Percentiles rank a stretch among this genome's conserved stretches.
phyloP scores from a whole-genome alignment of 2,888 invertebrate genomes.

The Drosophila imparisetae region DNA sequence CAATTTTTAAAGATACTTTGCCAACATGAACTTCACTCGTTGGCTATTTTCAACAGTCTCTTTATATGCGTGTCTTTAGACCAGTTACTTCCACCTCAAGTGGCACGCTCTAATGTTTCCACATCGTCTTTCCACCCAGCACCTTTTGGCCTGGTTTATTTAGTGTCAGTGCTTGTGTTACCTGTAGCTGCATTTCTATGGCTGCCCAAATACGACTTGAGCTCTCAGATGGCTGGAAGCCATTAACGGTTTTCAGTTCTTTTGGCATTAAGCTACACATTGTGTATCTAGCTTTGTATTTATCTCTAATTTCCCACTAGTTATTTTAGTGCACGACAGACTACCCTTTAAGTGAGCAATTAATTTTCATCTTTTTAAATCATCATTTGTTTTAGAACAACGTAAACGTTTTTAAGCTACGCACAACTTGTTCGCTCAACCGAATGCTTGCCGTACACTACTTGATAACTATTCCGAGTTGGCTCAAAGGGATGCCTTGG shows the following conservation, averaged over 20 bases:
- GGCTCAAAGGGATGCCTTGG: slow-evolving; percentile 27
- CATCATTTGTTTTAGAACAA: neutral
- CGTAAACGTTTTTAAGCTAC: neutral
- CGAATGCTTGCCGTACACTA: neutral
- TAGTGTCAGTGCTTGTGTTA: slow-evolving; percentile 59
- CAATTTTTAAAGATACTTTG: neutral
- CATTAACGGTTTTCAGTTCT: slow-evolving; percentile 8
- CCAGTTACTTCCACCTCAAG: slow-evolving; percentile 35
- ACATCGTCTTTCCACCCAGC: slow-evolving; percentile 1
- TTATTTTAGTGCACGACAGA: neutral
- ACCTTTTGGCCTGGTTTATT: slow-evolving; percentile 66
- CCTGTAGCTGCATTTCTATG: slow-evolving; percentile 52
- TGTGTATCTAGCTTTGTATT: neutral
- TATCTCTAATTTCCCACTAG: neutral
- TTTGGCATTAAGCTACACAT: neutral
- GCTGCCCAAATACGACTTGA: slow-evolving; percentile 28
- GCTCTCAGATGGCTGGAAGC: slow-evolving; percentile 5
- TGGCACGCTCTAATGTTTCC: slow-evolving; percentile 12
- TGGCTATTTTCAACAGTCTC: slow-evolving; percentile 1
- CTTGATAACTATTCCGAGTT: slow-evolving; percentile 5
- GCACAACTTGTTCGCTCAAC: neutral
- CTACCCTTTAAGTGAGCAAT: neutral
- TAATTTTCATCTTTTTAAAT: neutral
- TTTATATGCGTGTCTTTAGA: slow-evolving; percentile 25
- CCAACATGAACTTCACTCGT: slow-evolving; percentile 23